phyloP scores from a whole-genome alignment of 2,888 invertebrate species.

The Campopleginae sp. region DNA sequence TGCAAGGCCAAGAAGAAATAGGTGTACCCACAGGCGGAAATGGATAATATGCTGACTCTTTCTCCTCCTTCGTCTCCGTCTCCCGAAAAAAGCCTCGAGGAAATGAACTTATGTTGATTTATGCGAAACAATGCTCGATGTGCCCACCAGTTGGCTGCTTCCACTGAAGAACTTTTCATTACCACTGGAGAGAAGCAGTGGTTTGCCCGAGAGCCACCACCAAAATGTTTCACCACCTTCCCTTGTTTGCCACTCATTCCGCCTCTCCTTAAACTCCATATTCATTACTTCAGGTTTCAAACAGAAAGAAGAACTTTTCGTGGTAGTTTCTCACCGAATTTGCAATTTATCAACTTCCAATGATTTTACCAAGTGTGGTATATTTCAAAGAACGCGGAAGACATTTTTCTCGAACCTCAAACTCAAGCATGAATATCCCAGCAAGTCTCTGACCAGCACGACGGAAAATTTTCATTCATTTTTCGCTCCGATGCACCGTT shows the following conservation, averaged over 20 bases:
- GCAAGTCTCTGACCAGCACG: not conserved
- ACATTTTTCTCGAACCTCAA: not conserved
- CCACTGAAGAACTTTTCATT: conserved; percentile 59
- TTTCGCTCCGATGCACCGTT: not conserved
- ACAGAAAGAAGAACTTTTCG: conserved; percentile 6
- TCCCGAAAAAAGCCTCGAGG: conserved; percentile 34
- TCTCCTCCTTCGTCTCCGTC: not conserved
- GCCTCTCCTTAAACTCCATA: conserved; percentile 33
- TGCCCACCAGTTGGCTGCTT: conserved; percentile 1
- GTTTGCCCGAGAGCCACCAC: conserved; percentile 38
- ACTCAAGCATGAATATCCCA: not conserved
- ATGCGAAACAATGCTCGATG: conserved; percentile 53
- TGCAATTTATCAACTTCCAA: conserved; percentile 10
- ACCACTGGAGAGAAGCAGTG: conserved; percentile 36
- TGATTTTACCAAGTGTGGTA: not conserved
- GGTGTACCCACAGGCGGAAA: conserved; percentile 49
- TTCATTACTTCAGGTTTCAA: conserved; percentile 42
- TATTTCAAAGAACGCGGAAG: not conserved
- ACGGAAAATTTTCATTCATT: not conserved
- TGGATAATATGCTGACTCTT: conserved; percentile 50
- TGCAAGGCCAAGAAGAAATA: conserved; percentile 42
- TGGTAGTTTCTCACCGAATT: not conserved
- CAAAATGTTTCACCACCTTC: conserved; percentile 50
- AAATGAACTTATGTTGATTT: conserved; percentile 65
- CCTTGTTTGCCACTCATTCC: conserved; percentile 18